These are phyloP conservation scores for Axea sp. DNA, from an alignment of 2,888 invertebrate species.

Conservation along the genomic window DNA sequence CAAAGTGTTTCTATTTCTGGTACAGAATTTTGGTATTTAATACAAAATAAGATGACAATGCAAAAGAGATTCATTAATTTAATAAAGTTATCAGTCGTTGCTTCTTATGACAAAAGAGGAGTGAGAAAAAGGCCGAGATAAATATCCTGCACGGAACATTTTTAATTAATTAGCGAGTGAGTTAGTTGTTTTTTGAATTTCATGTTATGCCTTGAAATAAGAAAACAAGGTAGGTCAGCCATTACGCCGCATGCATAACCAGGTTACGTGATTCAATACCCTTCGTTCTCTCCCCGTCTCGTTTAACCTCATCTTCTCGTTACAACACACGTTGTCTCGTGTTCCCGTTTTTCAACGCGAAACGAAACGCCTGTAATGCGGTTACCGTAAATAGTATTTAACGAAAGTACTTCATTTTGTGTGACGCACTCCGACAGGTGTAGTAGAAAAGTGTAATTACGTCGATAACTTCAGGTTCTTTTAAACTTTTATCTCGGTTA, in stretches of 20 bases:
- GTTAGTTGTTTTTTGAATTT: slow-evolving; percentile 37
- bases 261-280: slow-evolving; percentile 71
- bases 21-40: no score
- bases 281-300: slow-evolving; percentile 32
- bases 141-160: slow-evolving; percentile 13
- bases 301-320: slow-evolving; percentile 48
- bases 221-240: slow-evolving; percentile 57
- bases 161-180: slow-evolving; percentile 43
- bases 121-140: slow-evolving; percentile 3
- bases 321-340: slow-evolving; percentile 32
- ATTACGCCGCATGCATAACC: no score
- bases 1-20: no score
- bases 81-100: slow-evolving; percentile 7
- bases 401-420: slow-evolving; percentile 14
- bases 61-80: no score
- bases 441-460: not conserved
- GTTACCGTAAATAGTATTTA: slow-evolving; percentile 13
- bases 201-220: slow-evolving; percentile 16
- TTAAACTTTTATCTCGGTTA: no score
- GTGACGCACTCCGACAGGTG: not conserved
- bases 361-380: slow-evolving; percentile 15
- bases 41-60: no score
- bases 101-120: not conserved
- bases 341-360: slow-evolving; percentile 27
- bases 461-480: no score